A percentile compares a stretch with the other conserved stretches of the same genome.
Evolutionary conservation across 2,797 vertebrate species (phyloP).

Genomic region (Acanthurus lineatus): DNA sequence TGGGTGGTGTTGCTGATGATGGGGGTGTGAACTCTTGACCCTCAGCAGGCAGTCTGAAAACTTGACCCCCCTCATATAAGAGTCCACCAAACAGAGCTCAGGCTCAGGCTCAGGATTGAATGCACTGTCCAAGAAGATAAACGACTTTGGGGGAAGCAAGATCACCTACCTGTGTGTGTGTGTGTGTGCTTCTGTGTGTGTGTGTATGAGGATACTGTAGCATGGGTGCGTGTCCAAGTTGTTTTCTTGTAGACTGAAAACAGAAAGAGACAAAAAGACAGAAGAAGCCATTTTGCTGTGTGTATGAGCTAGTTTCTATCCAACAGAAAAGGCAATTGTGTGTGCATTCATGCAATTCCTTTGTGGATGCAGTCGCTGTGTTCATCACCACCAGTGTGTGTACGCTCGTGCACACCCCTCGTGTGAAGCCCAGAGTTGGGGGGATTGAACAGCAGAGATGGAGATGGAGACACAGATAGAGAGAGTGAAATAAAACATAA

Average conservation of each 20-base stretch:
- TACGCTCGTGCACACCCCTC: slow-evolving; percentile 37
- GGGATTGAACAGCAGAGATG: slow-evolving; percentile 49
- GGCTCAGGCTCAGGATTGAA: slow-evolving; percentile 50
- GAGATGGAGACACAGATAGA: slow-evolving; percentile 70
- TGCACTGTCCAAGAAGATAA: slow-evolving; percentile 69
- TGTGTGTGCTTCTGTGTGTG: slow-evolving; percentile 1
- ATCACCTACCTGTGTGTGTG: slow-evolving; percentile 25
- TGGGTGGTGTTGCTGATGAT: slow-evolving; percentile 42
- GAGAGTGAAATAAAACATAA: slow-evolving; percentile 74
- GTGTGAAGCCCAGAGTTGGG: slow-evolving; percentile 46
- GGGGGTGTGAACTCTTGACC: slow-evolving; percentile 70
- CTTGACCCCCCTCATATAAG: slow-evolving; percentile 48
- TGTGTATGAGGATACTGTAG: too few species aligned
- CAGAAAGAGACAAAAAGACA: slow-evolving; percentile 30
- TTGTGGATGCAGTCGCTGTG: slow-evolving; percentile 49
- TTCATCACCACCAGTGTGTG: slow-evolving; percentile 34
- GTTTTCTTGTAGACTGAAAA: slow-evolving; percentile 16
- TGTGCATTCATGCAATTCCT: slow-evolving; percentile 57
- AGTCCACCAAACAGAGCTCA: slow-evolving; percentile 51
- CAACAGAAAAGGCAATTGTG: slow-evolving; percentile 56
- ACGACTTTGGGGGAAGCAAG: slow-evolving; percentile 57
- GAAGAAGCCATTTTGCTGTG: slow-evolving; percentile 46
- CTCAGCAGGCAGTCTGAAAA: slow-evolving; percentile 55
- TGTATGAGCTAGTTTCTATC: slow-evolving; percentile 35
- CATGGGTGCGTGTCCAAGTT: slow-evolving; percentile 22